Evolutionary conservation across 1,140 invertebrate species (phyloP).

Genomic region (Neodiprion pinetum): DNA sequence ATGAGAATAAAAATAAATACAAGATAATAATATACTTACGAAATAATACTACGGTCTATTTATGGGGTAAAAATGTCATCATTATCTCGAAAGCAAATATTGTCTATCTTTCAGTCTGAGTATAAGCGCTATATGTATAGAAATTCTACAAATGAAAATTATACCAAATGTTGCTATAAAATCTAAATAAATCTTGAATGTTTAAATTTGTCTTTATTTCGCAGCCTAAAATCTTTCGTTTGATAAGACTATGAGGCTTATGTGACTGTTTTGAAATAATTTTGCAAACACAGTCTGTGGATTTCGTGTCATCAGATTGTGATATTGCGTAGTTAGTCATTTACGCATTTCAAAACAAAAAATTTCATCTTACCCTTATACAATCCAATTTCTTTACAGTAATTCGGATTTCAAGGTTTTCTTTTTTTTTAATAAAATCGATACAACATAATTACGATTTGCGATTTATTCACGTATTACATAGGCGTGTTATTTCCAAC

Average conservation of each 20-base stretch:
- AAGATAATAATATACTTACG: background rate
- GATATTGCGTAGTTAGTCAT: too few relatives aligned
- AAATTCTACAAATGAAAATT: slow-evolving; percentile 12
- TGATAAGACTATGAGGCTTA: too few relatives aligned
- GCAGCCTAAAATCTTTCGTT: background rate
- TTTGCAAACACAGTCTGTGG: too few relatives aligned
- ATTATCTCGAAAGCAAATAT: slow-evolving; percentile 11
- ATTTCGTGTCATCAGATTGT: too few relatives aligned
- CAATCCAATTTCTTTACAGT: too few relatives aligned
- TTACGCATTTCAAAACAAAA: too few relatives aligned
- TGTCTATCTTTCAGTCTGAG: too few relatives aligned
- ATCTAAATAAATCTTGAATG: slow-evolving; percentile 42
- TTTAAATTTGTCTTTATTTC: slow-evolving; percentile 23
- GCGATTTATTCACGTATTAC: background rate
- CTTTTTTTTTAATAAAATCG: background rate
- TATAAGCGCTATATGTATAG: background rate
- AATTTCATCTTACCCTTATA: too few relatives aligned
- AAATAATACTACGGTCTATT: slow-evolving; percentile 16
- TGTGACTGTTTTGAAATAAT: too few relatives aligned
- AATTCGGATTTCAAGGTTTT: too few relatives aligned
- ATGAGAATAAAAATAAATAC: background rate
- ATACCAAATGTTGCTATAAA: slow-evolving; percentile 28
- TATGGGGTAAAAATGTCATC: slow-evolving; percentile 8
- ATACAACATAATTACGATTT: background rate
- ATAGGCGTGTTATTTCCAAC: background rate